These are phyloP conservation scores for Leptobrachium leishanense DNA, from an alignment of 2,113 vertebrate species.

Conservation along the genomic window DNA sequence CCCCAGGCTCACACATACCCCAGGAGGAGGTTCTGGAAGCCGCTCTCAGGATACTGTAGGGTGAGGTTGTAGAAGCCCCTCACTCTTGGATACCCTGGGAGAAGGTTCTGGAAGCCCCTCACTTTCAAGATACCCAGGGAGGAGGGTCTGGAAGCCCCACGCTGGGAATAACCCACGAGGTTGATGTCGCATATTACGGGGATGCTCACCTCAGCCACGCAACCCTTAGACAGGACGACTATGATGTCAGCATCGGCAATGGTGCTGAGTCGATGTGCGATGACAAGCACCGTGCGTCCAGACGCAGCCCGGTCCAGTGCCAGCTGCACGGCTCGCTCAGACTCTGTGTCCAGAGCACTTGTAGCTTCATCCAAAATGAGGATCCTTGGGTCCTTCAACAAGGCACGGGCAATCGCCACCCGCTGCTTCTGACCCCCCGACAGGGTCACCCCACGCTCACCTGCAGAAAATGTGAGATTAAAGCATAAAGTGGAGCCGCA, in stretches of 20 bases:
- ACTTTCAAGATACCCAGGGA: no score
- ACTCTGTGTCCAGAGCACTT: slow-evolving; percentile 85
- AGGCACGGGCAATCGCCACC: slow-evolving; percentile 87
- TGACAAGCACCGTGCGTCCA: slow-evolving; percentile 89
- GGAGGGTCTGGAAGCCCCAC: no score
- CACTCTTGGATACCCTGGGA: no score
- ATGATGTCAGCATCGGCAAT: slow-evolving; percentile 80
- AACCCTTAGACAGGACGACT: slow-evolving; percentile 81
- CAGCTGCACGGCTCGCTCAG: slow-evolving; percentile 85
- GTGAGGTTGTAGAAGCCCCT: no score
- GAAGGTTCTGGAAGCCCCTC: no score
- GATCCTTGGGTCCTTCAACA: slow-evolving; percentile 85
- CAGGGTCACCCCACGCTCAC: slow-evolving; percentile 83
- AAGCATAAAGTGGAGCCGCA: background rate
- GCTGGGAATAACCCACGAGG: no score
- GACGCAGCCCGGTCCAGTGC: slow-evolving; percentile 80
- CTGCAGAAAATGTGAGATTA: slow-evolving; percentile 55
- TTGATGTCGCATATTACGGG: no score
- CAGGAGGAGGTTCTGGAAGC: no score
- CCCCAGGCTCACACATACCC: no score
- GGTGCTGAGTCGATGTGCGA: slow-evolving; percentile 94
- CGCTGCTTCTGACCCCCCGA: slow-evolving; percentile 95
- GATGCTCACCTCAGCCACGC: slow-evolving; percentile 77
- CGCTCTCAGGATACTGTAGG: no score
- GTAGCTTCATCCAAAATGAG: slow-evolving; percentile 92